phyloP scores from a whole-genome alignment of 2,113 vertebrate species.

The mouse (Mus musculus) region GRCm39 chr8:56657501-56658000 shows the following conservation, averaged over 20 bases:
- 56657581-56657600: not conserved
- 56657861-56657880: not conserved
- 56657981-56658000: no score
- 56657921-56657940: not conserved
- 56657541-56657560: not conserved
- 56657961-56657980: not conserved
- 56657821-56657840: not conserved
- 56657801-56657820: not conserved
- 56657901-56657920: not conserved
- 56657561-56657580: not conserved
- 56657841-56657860: not conserved
- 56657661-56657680: conserved; percentile 21
- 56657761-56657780: not conserved
- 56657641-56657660: not conserved
- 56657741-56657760: not conserved
- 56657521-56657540: not conserved
- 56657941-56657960: no score
- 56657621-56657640: not conserved
- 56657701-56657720: not conserved
- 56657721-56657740: not conserved
- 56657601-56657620: not conserved
- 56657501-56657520: not conserved
- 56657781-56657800: not conserved
- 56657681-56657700: not conserved
- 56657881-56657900: not conserved